phyloP scores from a whole-genome alignment of 2,797 vertebrate genomes.

The Sorex maritimensis region DNA sequence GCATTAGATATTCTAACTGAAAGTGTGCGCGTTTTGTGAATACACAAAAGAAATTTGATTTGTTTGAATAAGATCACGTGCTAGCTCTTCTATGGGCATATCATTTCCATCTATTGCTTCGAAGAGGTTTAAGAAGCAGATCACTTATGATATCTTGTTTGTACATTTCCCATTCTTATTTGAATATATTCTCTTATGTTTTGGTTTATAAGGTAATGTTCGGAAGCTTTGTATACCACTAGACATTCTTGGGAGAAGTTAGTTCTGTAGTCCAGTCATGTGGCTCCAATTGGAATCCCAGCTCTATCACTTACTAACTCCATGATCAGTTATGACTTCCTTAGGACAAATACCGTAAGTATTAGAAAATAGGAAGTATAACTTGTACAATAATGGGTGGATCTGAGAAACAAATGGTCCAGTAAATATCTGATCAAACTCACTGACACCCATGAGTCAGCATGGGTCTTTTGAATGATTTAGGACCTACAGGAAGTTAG shows the following conservation, averaged over 20 bases:
- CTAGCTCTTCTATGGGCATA: not conserved
- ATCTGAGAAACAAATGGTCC: not conserved
- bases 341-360: not conserved
- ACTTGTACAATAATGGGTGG: not conserved
- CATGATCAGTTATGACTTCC: not conserved
- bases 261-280: not conserved
- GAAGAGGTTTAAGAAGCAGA: not conserved
- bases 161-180: conserved; percentile 24
- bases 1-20: not conserved
- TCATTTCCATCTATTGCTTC: conserved; percentile 6
- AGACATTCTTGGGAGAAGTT: not conserved
- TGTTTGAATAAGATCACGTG: not conserved
- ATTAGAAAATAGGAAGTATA: not conserved
- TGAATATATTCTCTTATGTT: not conserved
- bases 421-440: not conserved
- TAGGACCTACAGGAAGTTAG: not conserved
- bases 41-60: conserved; percentile 28
- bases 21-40: not conserved
- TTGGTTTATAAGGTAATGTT: conserved; percentile 26
- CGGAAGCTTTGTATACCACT: not conserved
- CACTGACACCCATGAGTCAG: not conserved
- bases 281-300: not conserved
- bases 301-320: not conserved
- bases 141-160: not conserved
- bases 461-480: no score